These are phyloP conservation scores for Drosophila truncata DNA, from an alignment of 1,140 invertebrate genomes.

Conservation along the genomic window DNA sequence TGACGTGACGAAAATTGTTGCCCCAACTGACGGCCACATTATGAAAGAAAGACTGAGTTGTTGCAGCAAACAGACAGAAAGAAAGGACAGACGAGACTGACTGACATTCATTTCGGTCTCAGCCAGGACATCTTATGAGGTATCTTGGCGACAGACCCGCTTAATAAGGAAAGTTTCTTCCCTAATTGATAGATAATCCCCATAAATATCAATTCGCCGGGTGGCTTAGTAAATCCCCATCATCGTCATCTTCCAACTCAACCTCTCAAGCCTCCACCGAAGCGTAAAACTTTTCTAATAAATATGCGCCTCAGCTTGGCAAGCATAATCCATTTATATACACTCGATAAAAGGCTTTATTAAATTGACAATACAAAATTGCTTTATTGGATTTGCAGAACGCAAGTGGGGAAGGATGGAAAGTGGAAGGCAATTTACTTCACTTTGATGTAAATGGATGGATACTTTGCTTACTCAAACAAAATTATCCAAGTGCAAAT, in stretches of 20 bases:
- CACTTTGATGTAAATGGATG: slow-evolving; percentile 48
- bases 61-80: background rate
- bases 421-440: slow-evolving; percentile 41
- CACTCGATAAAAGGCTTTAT: slow-evolving; percentile 72
- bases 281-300: slow-evolving; percentile 65
- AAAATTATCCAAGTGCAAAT: slow-evolving; percentile 25
- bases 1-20: slow-evolving; percentile 59
- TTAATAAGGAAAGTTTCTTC: slow-evolving; percentile 25
- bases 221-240: slow-evolving; percentile 7
- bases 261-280: slow-evolving; percentile 6
- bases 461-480: slow-evolving; percentile 35
- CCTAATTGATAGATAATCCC: slow-evolving; percentile 65
- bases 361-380: slow-evolving; percentile 77
- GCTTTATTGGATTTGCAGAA: slow-evolving; percentile 54
- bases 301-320: slow-evolving; percentile 44
- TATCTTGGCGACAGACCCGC: slow-evolving; percentile 10
- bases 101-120: slow-evolving; percentile 29
- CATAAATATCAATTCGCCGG: slow-evolving; percentile 51
- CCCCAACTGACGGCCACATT: slow-evolving; percentile 42
- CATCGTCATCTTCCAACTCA: slow-evolving; percentile 7
- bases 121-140: slow-evolving; percentile 15
- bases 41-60: slow-evolving; percentile 17
- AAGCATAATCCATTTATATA: slow-evolving; percentile 67
- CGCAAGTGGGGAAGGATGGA: background rate
- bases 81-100: background rate